Evolutionary conservation across 2,888 invertebrate species (phyloP), one percentile per base, ranked within the genome.

Genomic region (Orthonychiurus folsomi): DNA sequence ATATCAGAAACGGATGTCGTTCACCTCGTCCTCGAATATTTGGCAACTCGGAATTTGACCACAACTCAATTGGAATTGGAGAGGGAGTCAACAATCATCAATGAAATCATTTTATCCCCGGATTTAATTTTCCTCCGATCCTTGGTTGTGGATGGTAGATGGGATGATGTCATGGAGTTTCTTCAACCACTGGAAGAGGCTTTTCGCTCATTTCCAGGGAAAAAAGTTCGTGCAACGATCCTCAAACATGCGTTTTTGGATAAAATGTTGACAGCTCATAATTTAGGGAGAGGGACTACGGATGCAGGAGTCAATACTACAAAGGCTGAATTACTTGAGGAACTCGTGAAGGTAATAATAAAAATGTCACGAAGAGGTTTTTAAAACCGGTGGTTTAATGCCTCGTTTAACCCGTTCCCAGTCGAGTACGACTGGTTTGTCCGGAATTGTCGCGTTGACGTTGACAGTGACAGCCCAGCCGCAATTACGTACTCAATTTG

Each of bases 161-260:
- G 96, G 96, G 95, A 96, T 78, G 94, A 95, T 77, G 94, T 92
- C 1, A 80, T 94, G 65, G 94, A 95, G 77, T 96, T 96, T 78
- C 89, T 95, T 65, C 93, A 95, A 79, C 96, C 96, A 0, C 81
- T 96, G 60, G 88, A 89, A 76, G 85, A 73, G 57, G 72, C 72
- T 15, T 70, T 69, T 60, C 52, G 70, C 24, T 63, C 68, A 5
- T 73, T 73, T 61, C 72, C 72, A 3, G 72, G 72, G 25, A 70
- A 68, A 60, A 70, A 70, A 61, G 72, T 73, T 15, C 63, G 68
- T 21, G 66, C 69, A 1, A 70, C 71, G 1, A 69, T 73, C 53
- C 62, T 71, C 23, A 73, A 73, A 57, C 71, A 73, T 61, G 53
- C 69, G 23, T 73, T 71, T 62, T 61, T 73, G 53, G 72, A 73